phyloP scores from a whole-genome alignment of 2,797 vertebrate genomes.

The Propithecus deckenii region DNA sequence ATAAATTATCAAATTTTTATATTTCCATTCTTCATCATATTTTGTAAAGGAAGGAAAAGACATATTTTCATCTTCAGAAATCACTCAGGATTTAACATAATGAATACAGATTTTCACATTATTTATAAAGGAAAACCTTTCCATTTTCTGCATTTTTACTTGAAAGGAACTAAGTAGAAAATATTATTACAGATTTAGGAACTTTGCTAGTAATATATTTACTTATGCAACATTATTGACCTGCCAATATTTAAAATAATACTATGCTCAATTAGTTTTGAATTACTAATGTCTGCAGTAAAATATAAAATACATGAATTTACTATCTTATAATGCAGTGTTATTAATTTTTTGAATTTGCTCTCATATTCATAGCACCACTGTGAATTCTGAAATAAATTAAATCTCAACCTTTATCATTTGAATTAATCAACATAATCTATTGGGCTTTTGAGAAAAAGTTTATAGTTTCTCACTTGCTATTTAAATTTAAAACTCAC shows the following conservation, averaged over 20 bases:
- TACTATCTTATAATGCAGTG: background rate
- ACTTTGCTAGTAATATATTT: conserved; percentile 16
- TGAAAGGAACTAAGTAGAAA: background rate
- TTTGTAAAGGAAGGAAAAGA: background rate
- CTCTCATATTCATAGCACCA: background rate
- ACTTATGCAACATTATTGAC: background rate
- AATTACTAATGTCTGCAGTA: background rate
- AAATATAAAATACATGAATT: background rate
- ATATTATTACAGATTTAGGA: background rate
- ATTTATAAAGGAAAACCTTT: conserved; percentile 7
- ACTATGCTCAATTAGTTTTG: background rate
- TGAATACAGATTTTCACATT: background rate
- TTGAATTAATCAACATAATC: conserved; percentile 6
- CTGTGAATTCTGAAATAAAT: conserved; percentile 30
- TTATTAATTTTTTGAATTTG: conserved; percentile 45
- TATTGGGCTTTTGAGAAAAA: background rate
- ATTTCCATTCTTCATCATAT: background rate
- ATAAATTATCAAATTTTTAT: background rate
- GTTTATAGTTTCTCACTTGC: background rate
- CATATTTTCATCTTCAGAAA: conserved; percentile 8
- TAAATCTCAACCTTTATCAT: background rate
- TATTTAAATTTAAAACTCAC: conserved; percentile 22
- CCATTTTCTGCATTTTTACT: background rate
- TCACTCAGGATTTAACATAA: background rate
- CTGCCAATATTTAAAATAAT: conserved; percentile 38